Conservation (phyloP, 2,797 vertebrate genomes). For the Allobates femoralis region DNA sequence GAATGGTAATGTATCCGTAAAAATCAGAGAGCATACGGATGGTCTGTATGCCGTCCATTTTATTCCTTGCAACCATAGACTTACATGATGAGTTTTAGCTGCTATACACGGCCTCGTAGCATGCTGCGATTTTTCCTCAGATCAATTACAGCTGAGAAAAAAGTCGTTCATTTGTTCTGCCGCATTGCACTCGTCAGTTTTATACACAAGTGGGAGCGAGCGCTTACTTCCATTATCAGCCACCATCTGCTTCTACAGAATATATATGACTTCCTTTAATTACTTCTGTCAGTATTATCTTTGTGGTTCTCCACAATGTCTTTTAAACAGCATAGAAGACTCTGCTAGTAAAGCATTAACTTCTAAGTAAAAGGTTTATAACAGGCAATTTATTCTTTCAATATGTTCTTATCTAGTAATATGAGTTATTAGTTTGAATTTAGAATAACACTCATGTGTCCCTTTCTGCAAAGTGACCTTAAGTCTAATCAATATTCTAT, state of each 20-base stretch:
- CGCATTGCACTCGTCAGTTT: too few relatives aligned
- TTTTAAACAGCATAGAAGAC: not conserved
- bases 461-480: not conserved
- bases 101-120: too few relatives aligned
- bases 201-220: too few relatives aligned
- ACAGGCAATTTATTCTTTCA: not conserved
- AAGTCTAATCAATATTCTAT: constrained; percentile 8
- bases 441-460: not conserved
- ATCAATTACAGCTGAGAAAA: too few relatives aligned
- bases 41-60: too few relatives aligned
- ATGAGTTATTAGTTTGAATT: not conserved
- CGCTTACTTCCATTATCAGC: not conserved
- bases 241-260: not conserved
- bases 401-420: not conserved
- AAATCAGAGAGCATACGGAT: too few relatives aligned
- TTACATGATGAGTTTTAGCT: too few relatives aligned
- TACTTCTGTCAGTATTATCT: not conserved
- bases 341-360: not conserved
- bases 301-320: not conserved
- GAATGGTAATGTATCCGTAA: too few relatives aligned
- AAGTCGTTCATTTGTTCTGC: too few relatives aligned
- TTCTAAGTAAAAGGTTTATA: not conserved
- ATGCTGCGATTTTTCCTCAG: too few relatives aligned
- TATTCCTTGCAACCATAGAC: too few relatives aligned
- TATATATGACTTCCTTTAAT: not conserved